A percentile compares a stretch with the other conserved stretches of the same genome.
These are phyloP conservation scores for Melieria omissa DNA, from an alignment of 2,888 invertebrate species.

Conservation along the genomic window DNA sequence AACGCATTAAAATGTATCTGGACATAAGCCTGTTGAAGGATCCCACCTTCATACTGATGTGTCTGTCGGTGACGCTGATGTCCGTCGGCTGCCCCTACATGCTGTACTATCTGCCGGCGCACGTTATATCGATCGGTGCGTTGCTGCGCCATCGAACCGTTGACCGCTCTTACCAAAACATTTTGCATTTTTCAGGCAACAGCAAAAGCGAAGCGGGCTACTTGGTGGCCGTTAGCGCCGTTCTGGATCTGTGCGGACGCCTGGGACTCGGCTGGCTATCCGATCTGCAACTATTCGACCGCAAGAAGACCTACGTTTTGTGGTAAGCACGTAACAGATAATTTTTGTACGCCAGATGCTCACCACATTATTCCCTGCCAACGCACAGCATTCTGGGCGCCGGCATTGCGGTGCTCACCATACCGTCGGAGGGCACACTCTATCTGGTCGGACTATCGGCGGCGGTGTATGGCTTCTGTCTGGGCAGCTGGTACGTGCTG, in stretches of 20 bases:
- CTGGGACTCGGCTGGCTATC: conserved; percentile 80
- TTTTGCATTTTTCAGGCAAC: conserved; percentile 53
- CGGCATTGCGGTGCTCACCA: conserved; percentile 74
- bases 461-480: conserved; percentile 76
- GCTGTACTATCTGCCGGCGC: conserved; percentile 79
- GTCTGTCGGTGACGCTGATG: conserved; percentile 79
- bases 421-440: conserved; percentile 75
- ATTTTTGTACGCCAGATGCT: too few species aligned
- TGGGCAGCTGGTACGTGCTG: conserved; percentile 81
- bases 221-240: conserved; percentile 80
- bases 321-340: conserved; percentile 68
- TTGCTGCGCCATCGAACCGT: conserved; percentile 3
- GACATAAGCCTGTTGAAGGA: conserved; percentile 77
- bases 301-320: conserved; percentile 77
- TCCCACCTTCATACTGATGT: conserved; percentile 77
- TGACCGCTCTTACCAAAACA: neutral
- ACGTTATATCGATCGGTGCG: conserved; percentile 74
- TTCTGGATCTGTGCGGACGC: conserved; percentile 77
- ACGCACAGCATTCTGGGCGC: conserved; percentile 74
- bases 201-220: conserved; percentile 71
- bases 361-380: too few species aligned
- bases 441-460: conserved; percentile 75
- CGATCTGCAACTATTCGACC: conserved; percentile 77
- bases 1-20: conserved; percentile 69
- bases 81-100: conserved; percentile 83